Base-by-base conservation (phyloP, 1,140 invertebrate genomes). In the Goniozus legneri region DNA sequence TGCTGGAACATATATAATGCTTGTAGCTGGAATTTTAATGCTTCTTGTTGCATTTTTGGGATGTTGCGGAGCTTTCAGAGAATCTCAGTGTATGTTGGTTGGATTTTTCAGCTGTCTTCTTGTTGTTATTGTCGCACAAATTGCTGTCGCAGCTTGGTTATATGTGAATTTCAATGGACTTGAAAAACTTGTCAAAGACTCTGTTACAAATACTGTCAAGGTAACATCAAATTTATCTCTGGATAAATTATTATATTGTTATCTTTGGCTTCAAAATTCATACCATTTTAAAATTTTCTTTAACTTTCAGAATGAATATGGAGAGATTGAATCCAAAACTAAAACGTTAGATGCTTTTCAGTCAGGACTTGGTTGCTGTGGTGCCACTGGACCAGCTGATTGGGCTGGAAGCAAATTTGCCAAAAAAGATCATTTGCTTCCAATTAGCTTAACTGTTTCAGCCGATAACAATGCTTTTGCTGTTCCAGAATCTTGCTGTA, bases 1-100 rank as follows among this genome's bases (percentile, higher is more conserved):
- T 55, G 82, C 82, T 60, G 82, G 88, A 49, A 71, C 88, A 42
- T 86, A 88, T 71, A 81, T 92, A 38, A 76, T 94, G 47, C 79
- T 97, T 48, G 83, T 81, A 4, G 80, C 87, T 42, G 93, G 93
- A 3, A 70, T 82, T 30, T 65, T 96, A 24, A 86, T 96, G 64
- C 83, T 94, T 52, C 65, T 91, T 32, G 84, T 95, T 16, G 88
- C 91, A 1, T 89, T 96, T 72, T 81, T 95, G 21, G 95, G 94
- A 41, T 96, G 92, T 67, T 93, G 89, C 69, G 93, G 94, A 18
- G 89, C 92, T 8, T 83, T 89, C 40, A 83, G 84, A 53, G 91
- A 95, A 73, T 92, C 86, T 47, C 88, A 88, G 60, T 92, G 89
- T 71, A 84, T 95, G 80, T 80, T 98, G 8, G 81, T 89, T 47